These are phyloP conservation scores for Eulemur albifrons DNA, from an alignment of 2,797 vertebrate species.

Conservation along the genomic window DNA sequence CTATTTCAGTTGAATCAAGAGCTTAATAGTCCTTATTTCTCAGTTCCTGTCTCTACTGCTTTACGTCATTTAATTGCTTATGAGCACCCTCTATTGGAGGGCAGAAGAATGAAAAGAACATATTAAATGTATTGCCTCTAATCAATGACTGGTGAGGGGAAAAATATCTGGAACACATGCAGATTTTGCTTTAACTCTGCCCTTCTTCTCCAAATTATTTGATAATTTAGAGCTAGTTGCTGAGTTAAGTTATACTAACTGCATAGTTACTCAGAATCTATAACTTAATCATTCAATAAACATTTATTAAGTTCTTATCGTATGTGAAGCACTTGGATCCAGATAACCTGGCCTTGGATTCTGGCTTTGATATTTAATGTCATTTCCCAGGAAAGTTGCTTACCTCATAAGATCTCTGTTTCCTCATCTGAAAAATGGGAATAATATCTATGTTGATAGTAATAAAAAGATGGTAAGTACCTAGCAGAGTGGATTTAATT, in stretches of 20 bases:
- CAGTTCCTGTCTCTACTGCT: neutral
- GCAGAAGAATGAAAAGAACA: constrained; percentile 55
- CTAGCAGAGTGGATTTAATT: neutral
- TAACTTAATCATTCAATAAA: constrained; percentile 41
- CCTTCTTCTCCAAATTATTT: neutral
- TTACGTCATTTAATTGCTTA: constrained; percentile 60
- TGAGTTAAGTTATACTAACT: constrained; percentile 39
- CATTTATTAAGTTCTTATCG: constrained; percentile 12
- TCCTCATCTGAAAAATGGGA: constrained; percentile 44
- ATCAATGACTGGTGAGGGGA: neutral
- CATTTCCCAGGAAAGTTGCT: constrained; percentile 14
- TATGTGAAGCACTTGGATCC: neutral
- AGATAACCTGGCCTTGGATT: neutral
- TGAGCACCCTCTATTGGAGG: constrained; percentile 72
- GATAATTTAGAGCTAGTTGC: constrained; percentile 16
- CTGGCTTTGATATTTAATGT: constrained; percentile 36
- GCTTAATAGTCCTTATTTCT: constrained; percentile 40
- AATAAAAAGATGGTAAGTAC: constrained; percentile 22
- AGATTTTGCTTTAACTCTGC: neutral
- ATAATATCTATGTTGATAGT: neutral
- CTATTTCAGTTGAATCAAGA: constrained; percentile 32
- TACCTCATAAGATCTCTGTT: constrained; percentile 13
- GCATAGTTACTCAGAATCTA: neutral
- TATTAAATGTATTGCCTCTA: neutral
- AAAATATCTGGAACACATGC: neutral